Conservation (phyloP, 1,140 invertebrate genomes). For the Semibalanus balanoides region DNA sequence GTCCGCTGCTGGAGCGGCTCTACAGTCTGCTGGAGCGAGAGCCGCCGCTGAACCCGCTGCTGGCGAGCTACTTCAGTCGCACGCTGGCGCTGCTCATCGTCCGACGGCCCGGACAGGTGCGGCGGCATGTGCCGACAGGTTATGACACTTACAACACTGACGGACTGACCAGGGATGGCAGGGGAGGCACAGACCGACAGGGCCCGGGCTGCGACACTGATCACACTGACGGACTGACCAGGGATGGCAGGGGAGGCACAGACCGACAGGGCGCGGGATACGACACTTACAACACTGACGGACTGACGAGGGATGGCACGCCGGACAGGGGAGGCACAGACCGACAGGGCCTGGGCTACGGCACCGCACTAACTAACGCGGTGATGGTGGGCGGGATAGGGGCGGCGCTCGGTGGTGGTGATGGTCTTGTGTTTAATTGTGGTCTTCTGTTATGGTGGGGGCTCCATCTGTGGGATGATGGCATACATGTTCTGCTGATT, state of each 20-base stretch:
- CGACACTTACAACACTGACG: constrained; percentile 11
- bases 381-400: no score
- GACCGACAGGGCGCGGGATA: no score
- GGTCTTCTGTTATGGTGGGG: no score
- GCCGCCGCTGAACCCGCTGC: constrained; percentile 74
- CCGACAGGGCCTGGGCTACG: no score
- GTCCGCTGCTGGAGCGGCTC: constrained; percentile 59
- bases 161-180: background rate
- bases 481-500: no score
- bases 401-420: no score
- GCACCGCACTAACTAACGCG: constrained; percentile 10
- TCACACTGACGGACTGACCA: background rate
- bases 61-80: constrained; percentile 92
- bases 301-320: background rate
- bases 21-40: constrained; percentile 78
- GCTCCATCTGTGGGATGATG: no score
- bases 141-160: constrained; percentile 12
- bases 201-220: constrained; percentile 18
- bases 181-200: no score
- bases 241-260: background rate
- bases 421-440: no score
- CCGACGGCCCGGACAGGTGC: constrained; percentile 58
- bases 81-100: constrained; percentile 73
- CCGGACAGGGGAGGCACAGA: no score
- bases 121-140: no score